phyloP scores from a whole-genome alignment of 2,888 invertebrate genomes.

The Oscheius onirici region DNA sequence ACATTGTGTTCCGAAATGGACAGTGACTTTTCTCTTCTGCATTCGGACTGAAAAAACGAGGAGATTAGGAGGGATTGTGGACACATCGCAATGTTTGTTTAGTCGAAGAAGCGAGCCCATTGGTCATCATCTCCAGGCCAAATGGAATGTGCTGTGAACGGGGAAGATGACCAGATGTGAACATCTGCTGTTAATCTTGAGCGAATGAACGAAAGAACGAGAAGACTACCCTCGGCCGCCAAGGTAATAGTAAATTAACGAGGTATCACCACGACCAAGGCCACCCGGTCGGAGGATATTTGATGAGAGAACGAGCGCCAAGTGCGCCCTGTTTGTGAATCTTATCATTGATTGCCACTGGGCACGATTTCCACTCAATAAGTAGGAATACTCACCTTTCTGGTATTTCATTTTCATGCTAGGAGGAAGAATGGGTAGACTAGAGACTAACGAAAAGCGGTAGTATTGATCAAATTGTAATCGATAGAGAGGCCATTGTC shows the following conservation, averaged over 20 bases:
- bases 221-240: neutral
- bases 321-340: slow-evolving; percentile 30
- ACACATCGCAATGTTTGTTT: neutral
- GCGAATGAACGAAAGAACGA: neutral
- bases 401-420: no score
- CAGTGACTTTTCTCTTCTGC: slow-evolving; percentile 42
- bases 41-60: slow-evolving; percentile 27
- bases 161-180: neutral
- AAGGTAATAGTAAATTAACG: slow-evolving; percentile 33
- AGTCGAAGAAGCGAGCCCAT: neutral
- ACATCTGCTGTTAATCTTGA: neutral
- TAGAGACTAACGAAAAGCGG: no score
- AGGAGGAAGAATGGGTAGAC: no score
- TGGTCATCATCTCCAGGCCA: neutral
- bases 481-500: no score
- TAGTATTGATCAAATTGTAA: no score
- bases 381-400: no score
- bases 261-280: slow-evolving; percentile 27
- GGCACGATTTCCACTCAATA: slow-evolving; percentile 5
- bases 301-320: slow-evolving; percentile 26
- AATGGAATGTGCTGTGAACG: slow-evolving; percentile 9
- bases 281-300: slow-evolving; percentile 17
- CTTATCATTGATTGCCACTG: slow-evolving; percentile 32
- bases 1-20: slow-evolving; percentile 43
- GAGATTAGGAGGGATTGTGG: neutral